Conservation (phyloP, 2,888 invertebrate genomes). For the Dynastes hyllus region DNA sequence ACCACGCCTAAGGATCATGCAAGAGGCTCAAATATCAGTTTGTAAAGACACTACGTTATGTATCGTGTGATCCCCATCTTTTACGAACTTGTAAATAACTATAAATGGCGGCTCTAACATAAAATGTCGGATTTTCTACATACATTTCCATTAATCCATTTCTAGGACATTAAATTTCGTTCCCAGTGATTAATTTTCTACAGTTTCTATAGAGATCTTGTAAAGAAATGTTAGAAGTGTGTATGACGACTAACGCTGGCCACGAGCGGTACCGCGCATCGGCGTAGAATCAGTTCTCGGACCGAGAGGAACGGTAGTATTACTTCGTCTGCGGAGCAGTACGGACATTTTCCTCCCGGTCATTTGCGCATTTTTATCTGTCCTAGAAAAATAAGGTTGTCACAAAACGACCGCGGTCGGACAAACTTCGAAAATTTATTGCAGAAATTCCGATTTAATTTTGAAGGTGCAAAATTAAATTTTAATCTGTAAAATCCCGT, state of each 20-base stretch:
- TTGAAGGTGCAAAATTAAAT: too few relatives aligned
- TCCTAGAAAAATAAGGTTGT: too few relatives aligned
- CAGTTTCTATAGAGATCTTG: not conserved
- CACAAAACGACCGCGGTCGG: too few relatives aligned
- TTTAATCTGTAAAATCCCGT: too few relatives aligned
- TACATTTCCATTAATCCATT: not conserved
- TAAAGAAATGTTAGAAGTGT: not conserved
- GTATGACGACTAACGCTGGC: not conserved
- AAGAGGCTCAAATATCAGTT: slow-evolving; percentile 84
- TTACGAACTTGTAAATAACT: slow-evolving; percentile 51
- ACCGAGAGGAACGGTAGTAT: too few relatives aligned
- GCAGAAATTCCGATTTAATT: too few relatives aligned
- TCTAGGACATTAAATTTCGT: slow-evolving; percentile 47
- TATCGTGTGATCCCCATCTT: slow-evolving; percentile 72
- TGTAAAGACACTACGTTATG: slow-evolving; percentile 78
- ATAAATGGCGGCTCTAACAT: slow-evolving; percentile 58
- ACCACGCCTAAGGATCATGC: slow-evolving; percentile 89
- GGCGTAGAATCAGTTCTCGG: too few relatives aligned
- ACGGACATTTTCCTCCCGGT: too few relatives aligned
- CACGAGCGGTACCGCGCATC: too few relatives aligned
- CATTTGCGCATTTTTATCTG: too few relatives aligned
- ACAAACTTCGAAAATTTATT: too few relatives aligned
- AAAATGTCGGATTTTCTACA: slow-evolving; percentile 55
- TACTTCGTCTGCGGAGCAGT: too few relatives aligned
- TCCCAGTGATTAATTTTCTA: slow-evolving; percentile 10